Conservation (phyloP, 1,140 invertebrate genomes). For the Heliothis subflexa region DNA sequence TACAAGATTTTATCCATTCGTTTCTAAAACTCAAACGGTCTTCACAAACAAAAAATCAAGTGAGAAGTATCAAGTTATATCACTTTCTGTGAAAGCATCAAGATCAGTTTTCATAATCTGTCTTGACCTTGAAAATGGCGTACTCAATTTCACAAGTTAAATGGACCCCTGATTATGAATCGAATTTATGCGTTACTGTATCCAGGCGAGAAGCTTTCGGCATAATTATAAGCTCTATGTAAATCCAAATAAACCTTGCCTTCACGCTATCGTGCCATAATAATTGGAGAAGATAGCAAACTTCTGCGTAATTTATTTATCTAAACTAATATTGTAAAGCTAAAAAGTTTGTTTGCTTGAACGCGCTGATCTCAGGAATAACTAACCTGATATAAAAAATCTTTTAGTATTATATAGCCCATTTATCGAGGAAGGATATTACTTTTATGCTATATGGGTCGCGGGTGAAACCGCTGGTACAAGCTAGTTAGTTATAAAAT, state of each 20-base stretch:
- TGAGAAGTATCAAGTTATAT: neutral
- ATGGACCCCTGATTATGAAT: constrained; percentile 21
- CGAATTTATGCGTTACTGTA: constrained; percentile 35
- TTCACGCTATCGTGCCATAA: constrained; percentile 16
- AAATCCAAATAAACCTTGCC: constrained; percentile 24
- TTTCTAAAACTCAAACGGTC: too few relatives aligned
- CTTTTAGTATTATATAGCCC: too few relatives aligned
- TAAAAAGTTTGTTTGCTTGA: too few relatives aligned
- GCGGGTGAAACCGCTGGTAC: too few relatives aligned
- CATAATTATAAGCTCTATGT: constrained; percentile 35
- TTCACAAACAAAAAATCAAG: too few relatives aligned
- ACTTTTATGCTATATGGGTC: too few relatives aligned
- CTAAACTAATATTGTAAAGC: too few relatives aligned
- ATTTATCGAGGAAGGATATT: too few relatives aligned
- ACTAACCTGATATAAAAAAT: too few relatives aligned
- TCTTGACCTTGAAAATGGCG: constrained; percentile 1
- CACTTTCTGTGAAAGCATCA: neutral
- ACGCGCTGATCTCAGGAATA: too few relatives aligned
- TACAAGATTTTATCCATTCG: too few relatives aligned
- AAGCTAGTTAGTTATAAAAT: too few relatives aligned
- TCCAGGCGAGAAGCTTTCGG: neutral
- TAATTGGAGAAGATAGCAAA: constrained; percentile 12
- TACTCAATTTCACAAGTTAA: constrained; percentile 9
- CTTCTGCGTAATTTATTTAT: constrained; percentile 31
- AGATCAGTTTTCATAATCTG: constrained; percentile 20